A percentile compares a stretch with the other conserved stretches of the same genome.
phyloP scores from a whole-genome alignment of 2,113 vertebrate genomes.

The Proterorhinus semilunaris region DNA sequence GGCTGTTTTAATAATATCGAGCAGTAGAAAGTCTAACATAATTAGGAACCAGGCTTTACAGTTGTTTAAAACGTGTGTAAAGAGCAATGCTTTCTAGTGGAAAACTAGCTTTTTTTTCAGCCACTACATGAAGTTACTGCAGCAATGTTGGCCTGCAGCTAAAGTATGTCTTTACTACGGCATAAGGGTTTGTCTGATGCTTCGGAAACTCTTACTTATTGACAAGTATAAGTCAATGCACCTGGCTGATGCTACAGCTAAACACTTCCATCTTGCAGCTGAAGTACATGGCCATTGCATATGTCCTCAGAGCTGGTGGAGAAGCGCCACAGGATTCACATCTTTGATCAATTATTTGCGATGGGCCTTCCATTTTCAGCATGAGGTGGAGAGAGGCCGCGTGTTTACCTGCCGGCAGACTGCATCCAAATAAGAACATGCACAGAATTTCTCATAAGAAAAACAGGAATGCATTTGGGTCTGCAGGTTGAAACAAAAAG shows the following conservation, averaged over 20 bases:
- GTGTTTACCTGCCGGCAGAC: constrained; percentile 20
- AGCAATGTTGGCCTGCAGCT: background rate
- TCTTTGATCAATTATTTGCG: constrained; percentile 29
- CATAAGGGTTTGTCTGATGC: background rate
- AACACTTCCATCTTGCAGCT: constrained; percentile 37
- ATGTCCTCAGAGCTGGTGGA: background rate
- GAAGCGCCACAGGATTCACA: constrained; percentile 20
- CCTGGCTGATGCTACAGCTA: constrained; percentile 22
- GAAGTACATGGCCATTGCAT: constrained; percentile 11
- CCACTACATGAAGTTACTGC: too few species aligned
- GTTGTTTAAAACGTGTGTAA: too few species aligned
- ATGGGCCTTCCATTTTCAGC: constrained; percentile 25
- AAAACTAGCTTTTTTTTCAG: too few species aligned
- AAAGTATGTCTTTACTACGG: background rate
- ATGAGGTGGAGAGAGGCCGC: background rate
- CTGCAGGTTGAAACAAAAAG: too few species aligned
- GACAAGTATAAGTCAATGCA: constrained; percentile 2
- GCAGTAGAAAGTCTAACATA: too few species aligned
- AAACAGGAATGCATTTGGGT: constrained; percentile 12
- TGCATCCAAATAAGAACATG: constrained; percentile 18
- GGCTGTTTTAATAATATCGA: too few species aligned
- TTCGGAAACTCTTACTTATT: background rate
- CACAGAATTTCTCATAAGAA: constrained; percentile 16
- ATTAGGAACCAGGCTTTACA: too few species aligned
- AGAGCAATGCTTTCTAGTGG: too few species aligned